These are phyloP conservation scores for Conus ventricosus DNA, from an alignment of 1,140 invertebrate genomes.

Conservation along the genomic window DNA sequence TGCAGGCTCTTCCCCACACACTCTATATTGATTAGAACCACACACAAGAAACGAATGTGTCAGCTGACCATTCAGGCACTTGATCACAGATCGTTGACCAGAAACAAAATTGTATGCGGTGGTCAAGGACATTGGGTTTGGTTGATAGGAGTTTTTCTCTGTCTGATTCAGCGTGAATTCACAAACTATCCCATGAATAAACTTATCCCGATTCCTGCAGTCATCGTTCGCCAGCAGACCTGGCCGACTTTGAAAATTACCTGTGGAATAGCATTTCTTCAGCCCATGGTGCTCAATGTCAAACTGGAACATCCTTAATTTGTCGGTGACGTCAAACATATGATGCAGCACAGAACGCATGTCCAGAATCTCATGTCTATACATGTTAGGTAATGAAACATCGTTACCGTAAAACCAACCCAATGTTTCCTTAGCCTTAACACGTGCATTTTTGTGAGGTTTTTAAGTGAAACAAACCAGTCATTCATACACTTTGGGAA, in stretches of 20 bases:
- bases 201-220: too few species aligned
- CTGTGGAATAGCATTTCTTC: not conserved
- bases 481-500: not conserved
- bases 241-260: not conserved
- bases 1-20: not conserved
- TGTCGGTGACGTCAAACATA: not conserved
- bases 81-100: not conserved
- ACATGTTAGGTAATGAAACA: not conserved
- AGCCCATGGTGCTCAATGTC: not conserved
- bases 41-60: slow-evolving; percentile 17
- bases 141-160: too few species aligned
- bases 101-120: too few species aligned
- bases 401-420: not conserved
- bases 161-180: too few species aligned
- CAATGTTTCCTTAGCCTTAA: not conserved
- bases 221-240: too few species aligned
- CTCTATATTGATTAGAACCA: not conserved
- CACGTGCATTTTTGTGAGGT: not conserved
- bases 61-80: not conserved
- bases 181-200: too few species aligned
- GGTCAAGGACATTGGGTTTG: too few species aligned
- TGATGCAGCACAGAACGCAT: not conserved
- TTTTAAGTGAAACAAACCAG: not conserved
- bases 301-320: too few species aligned
- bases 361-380: not conserved